Conservation (phyloP, 2,888 invertebrate species). For the Caenorhabditis parvicauda region DNA sequence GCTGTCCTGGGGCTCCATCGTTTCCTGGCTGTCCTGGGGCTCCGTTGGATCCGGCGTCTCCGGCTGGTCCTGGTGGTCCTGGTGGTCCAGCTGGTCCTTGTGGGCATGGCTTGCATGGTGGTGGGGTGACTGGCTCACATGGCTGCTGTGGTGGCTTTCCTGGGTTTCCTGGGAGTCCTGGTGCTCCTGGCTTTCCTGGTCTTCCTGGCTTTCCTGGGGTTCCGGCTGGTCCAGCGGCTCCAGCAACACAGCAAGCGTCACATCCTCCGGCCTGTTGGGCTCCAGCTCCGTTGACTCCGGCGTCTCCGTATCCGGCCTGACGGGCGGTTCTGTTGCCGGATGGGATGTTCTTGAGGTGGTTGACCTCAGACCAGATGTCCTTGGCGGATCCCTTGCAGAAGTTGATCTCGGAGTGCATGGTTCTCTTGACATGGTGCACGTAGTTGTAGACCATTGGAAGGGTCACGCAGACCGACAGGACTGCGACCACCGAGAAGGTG, state of each 20-base stretch:
- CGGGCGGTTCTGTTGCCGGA: constrained; percentile 46
- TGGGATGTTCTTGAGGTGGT: constrained; percentile 36
- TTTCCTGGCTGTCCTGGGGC: constrained; percentile 44
- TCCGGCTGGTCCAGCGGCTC: constrained; percentile 44
- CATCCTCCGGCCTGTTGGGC: constrained; percentile 37
- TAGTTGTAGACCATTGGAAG: constrained; percentile 45
- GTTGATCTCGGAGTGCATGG: constrained; percentile 36
- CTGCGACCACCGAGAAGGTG: constrained; percentile 43
- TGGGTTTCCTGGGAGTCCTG: constrained; percentile 49
- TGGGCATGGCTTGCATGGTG: constrained; percentile 53
- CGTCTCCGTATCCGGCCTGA: constrained; percentile 42
- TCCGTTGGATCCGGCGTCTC: constrained; percentile 41
- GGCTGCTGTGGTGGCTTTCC: constrained; percentile 51
- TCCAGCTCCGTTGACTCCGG: constrained; percentile 31
- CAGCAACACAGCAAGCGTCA: constrained; percentile 53
- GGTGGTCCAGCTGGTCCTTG: constrained; percentile 46
- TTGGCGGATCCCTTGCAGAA: constrained; percentile 41
- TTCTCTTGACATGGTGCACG: constrained; percentile 41
- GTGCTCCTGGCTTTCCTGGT: constrained; percentile 48
- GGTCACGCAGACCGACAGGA: constrained; percentile 36
- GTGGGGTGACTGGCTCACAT: constrained; percentile 54
- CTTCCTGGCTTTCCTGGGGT: constrained; percentile 39
- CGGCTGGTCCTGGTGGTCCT: constrained; percentile 43
- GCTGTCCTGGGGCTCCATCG: constrained; percentile 44
- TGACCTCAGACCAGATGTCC: constrained; percentile 41